Evolutionary conservation across 2,797 vertebrate species (phyloP).

Genomic region (Anniella stebbinsi): DNA sequence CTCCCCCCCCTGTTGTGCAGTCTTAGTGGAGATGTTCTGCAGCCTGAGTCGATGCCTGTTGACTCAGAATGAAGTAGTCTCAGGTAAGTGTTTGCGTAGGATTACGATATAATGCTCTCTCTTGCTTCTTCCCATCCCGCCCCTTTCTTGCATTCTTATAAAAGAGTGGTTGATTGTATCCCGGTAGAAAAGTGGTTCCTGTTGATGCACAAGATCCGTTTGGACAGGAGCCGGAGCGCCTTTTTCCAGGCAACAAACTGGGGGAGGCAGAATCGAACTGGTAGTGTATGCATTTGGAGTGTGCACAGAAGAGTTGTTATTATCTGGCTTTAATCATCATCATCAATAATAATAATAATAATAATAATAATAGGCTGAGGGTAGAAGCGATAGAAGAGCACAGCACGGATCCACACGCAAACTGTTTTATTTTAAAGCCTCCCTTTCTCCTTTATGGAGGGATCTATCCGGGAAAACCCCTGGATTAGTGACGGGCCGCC

Average conservation of each 20-base stretch:
- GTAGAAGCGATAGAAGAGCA: not conserved
- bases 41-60: not conserved
- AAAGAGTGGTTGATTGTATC: slow-evolving; percentile 22
- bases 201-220: slow-evolving; percentile 12
- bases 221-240: not conserved
- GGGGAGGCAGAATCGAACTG: not conserved
- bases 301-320: not conserved
- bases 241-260: not conserved
- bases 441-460: not conserved
- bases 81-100: not conserved
- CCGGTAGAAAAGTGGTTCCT: slow-evolving; percentile 40
- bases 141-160: not conserved
- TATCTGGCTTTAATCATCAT: not conserved
- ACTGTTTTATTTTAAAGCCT: not conserved
- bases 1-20: slow-evolving; percentile 32
- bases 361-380: not conserved
- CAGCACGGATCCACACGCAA: not conserved
- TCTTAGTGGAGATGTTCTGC: not conserved
- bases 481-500: not conserved
- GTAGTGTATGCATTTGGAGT: not conserved
- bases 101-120: not conserved
- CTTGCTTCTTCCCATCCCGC: not conserved
- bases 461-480: not conserved
- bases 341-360: not conserved
- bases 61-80: not conserved